Base-by-base conservation (phyloP, 2,888 invertebrate species). In the Pterobdella sp. region DNA sequence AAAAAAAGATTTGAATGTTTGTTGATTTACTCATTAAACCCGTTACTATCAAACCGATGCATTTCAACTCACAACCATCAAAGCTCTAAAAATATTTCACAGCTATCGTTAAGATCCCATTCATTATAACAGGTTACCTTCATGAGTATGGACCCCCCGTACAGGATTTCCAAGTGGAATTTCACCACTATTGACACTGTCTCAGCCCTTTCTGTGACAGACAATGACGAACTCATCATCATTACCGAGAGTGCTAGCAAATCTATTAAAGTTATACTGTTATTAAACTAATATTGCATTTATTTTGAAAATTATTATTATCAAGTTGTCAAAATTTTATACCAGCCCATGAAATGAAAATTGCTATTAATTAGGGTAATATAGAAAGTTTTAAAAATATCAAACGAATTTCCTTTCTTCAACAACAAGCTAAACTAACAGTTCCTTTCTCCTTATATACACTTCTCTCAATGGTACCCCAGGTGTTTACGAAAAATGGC, bases 141-240 rank as follows among this genome's bases (percentile, higher is more conserved):
- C 36, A 37, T 67, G 26, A 14, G n/a, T 4, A 1, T 67, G 10
- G 4, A 18, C 60, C 60, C 60, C n/a, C 60, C 26, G 14, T 69
- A 69, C 69, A 22, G n/a, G 31, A 34, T 49, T 31, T 31, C 22
- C 32, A 52, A 32, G 31, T 69, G 42, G 49, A 42, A n/a, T n/a
- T 69, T 69, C 42, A 52, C 52, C 3, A 1, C 26, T 4, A 52
- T 22, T 29, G 22, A 32, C 29, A 69, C 69, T 7, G n/a, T 31
- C 1, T 49, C 69, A 7, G 56, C 52, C 31, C 31, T 69, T 1
- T 36, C 52, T 10, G 69, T 69, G 14, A 52, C 69, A 14, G 69
- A 52, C 26, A 18, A 26, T 4, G 69, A 69, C 22, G 52, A 69
- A 31, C 29, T 29, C 29, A 69, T 69, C 56, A 36, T 69, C 37